Percentiles rank a stretch among this genome's conserved stretches.
Conservation (phyloP, 2,888 invertebrate genomes). For the Magallana nippona region DNA sequence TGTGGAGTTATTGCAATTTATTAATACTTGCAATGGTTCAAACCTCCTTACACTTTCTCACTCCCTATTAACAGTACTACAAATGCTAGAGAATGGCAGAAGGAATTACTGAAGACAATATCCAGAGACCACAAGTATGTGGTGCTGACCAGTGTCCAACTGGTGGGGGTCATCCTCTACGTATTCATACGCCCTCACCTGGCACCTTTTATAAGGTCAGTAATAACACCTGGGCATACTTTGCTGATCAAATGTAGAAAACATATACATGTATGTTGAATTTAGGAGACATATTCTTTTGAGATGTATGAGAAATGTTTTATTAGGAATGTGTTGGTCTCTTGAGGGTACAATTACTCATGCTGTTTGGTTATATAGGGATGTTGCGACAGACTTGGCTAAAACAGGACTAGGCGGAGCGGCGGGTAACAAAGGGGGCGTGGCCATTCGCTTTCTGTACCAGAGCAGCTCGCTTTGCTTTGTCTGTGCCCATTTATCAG, state of each 20-base stretch:
- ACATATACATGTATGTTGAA: no score
- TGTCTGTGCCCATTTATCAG: slow-evolving; percentile 99
- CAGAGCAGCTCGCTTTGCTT: slow-evolving; percentile 97
- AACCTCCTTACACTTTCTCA: no score
- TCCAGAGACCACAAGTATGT: slow-evolving; percentile 93
- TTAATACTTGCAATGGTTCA: no score
- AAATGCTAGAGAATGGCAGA: slow-evolving; percentile 96
- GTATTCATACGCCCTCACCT: slow-evolving; percentile 94
- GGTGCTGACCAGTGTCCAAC: slow-evolving; percentile 93
- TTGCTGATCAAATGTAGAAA: not conserved
- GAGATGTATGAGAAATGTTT: no score
- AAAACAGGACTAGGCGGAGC: slow-evolving; percentile 99
- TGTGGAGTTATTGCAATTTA: no score
- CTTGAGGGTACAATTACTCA: not conserved
- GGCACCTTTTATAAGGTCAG: slow-evolving; percentile 88
- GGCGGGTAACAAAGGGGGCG: slow-evolving; percentile 98
- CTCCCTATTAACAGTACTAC: slow-evolving; percentile 84
- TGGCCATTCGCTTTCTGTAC: slow-evolving; percentile 93
- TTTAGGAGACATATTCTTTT: no score
- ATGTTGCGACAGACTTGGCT: slow-evolving; percentile 96
- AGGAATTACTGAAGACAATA: slow-evolving; percentile 94
- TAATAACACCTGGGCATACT: not conserved
- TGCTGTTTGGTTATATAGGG: slow-evolving; percentile 81
- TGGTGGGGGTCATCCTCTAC: slow-evolving; percentile 98
- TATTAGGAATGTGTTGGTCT: not conserved